These are phyloP conservation scores for Acromyrmex echinatior DNA, from an alignment of 1,140 invertebrate species.

Conservation along the genomic window DNA sequence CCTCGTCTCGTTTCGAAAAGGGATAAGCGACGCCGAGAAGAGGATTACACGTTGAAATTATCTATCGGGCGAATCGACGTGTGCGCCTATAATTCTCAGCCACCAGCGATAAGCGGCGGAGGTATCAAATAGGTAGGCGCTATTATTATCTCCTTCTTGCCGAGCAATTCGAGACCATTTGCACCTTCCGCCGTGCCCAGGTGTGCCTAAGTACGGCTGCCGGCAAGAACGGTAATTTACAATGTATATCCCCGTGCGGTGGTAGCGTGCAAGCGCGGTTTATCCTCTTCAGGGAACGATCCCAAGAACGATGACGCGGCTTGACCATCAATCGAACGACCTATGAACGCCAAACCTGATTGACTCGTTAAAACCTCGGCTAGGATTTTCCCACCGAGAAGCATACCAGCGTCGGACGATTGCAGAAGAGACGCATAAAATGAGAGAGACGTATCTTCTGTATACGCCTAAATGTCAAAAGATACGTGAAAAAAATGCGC, in stretches of 20 bases:
- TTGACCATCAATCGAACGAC: conserved; percentile 5
- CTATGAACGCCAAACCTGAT: conserved; percentile 23
- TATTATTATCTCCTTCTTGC: conserved; percentile 61
- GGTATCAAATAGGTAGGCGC: conserved; percentile 60
- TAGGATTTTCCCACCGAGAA: background rate
- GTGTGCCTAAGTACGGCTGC: conserved; percentile 63
- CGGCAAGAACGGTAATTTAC: conserved; percentile 63
- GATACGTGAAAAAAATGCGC: background rate
- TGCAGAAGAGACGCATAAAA: background rate
- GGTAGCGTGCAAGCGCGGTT: conserved; percentile 12
- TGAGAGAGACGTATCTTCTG: background rate
- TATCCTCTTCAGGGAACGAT: conserved; percentile 25
- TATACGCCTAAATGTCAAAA: background rate
- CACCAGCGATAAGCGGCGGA: conserved; percentile 45
- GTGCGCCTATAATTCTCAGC: conserved; percentile 59
- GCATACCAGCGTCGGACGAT: background rate
- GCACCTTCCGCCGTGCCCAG: conserved; percentile 63
- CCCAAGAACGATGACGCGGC: conserved; percentile 5
- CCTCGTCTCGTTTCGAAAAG: background rate
- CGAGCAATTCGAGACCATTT: conserved; percentile 62
- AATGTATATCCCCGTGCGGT: conserved; percentile 39
- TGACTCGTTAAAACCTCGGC: conserved; percentile 26
- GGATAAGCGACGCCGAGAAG: conserved; percentile 12
- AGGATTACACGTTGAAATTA: conserved; percentile 52
- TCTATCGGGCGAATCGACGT: conserved; percentile 53